phyloP scores from a whole-genome alignment of 2,113 vertebrate genomes.

The Scomber scombrus region DNA sequence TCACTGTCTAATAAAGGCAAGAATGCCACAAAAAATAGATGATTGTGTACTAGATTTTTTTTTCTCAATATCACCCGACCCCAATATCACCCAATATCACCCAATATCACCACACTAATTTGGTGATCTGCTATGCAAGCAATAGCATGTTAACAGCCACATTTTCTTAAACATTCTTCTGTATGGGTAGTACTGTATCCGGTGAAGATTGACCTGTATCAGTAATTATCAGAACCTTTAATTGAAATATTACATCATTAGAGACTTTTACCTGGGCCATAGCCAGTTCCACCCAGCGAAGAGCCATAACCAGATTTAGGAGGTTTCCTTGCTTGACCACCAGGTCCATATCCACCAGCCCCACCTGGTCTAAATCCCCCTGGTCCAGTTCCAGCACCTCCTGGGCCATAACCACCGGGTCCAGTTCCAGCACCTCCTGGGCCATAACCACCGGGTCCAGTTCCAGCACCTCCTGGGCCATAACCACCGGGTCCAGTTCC shows the following conservation, averaged over 20 bases:
- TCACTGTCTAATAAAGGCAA: no score
- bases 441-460: constrained; percentile 52
- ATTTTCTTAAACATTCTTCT: neutral
- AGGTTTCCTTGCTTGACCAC: constrained; percentile 75
- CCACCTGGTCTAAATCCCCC: constrained; percentile 42
- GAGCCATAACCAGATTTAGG: constrained; percentile 74
- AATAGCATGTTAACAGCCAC: neutral
- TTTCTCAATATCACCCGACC: no score
- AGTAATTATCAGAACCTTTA: neutral
- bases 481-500: constrained; percentile 26
- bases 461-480: constrained; percentile 39
- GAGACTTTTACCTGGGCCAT: constrained; percentile 67
- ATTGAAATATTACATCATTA: neutral
- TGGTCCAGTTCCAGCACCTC: constrained; percentile 16
- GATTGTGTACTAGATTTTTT: no score
- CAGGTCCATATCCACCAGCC: constrained; percentile 63
- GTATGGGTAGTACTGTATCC: neutral
- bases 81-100: no score
- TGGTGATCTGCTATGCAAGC: neutral
- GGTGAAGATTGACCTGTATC: neutral
- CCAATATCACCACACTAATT: no score
- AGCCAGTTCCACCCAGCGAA: constrained; percentile 61
- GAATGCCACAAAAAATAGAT: no score
- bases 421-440: constrained; percentile 41
- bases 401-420: constrained; percentile 28